Evolutionary conservation across 2,888 invertebrate species (phyloP).

Genomic region (Clostera curtula): DNA sequence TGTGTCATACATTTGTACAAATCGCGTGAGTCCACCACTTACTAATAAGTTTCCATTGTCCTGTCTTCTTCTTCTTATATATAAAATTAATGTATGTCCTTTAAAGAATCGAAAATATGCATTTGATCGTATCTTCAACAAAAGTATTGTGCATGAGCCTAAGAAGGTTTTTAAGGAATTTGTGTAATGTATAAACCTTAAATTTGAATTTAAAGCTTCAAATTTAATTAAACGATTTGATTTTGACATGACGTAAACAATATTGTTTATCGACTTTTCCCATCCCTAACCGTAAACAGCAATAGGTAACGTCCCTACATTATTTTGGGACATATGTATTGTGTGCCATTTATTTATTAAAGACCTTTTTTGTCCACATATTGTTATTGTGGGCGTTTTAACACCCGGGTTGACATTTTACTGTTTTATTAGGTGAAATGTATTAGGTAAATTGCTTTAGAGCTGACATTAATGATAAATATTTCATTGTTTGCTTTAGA

Average conservation of each 20-base stretch:
- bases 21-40: too few species aligned
- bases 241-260: conserved; percentile 10
- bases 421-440: conserved; percentile 3
- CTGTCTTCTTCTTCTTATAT: too few species aligned
- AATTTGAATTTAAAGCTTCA: too few species aligned
- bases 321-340: conserved; percentile 27
- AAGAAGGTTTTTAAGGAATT: too few species aligned
- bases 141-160: too few species aligned
- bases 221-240: too few species aligned
- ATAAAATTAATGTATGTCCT: too few species aligned
- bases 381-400: conserved; percentile 16
- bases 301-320: conserved; percentile 22
- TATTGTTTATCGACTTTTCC: conserved; percentile 7
- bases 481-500: conserved; percentile 13
- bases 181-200: too few species aligned
- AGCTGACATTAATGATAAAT: conserved; percentile 16
- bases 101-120: too few species aligned
- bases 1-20: too few species aligned
- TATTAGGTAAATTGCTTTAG: conserved; percentile 11
- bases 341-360: conserved; percentile 21
- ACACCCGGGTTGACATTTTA: conserved; percentile 9
- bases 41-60: too few species aligned
- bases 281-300: conserved; percentile 27
- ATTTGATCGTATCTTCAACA: too few species aligned
- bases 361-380: conserved; percentile 11